Evolutionary conservation across 1,140 invertebrate species (phyloP).

Genomic region (Micrasema minimum): DNA sequence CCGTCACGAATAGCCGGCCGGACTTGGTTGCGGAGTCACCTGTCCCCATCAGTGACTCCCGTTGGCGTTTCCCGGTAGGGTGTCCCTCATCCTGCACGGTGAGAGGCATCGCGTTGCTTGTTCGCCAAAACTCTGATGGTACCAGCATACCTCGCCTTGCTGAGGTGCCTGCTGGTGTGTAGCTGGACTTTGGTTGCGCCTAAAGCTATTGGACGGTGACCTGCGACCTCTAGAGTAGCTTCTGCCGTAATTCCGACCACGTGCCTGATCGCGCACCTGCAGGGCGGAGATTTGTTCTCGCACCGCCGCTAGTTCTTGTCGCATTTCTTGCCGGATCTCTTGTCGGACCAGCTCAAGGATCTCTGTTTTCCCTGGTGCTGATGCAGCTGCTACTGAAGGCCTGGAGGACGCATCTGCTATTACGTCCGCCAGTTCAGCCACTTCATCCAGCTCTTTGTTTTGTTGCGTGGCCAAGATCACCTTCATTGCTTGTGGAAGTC

Average conservation of each 20-base stretch:
- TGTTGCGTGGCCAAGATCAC: conserved; percentile 21
- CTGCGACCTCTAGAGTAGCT: not conserved
- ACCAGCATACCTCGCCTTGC: not conserved
- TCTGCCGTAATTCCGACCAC: not conserved
- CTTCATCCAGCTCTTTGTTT: conserved; percentile 30
- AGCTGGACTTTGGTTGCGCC: not conserved
- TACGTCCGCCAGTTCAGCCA: conserved; percentile 50
- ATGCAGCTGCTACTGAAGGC: too few species aligned
- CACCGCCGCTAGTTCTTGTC: not conserved
- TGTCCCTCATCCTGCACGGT: not conserved
- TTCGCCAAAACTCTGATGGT: not conserved
- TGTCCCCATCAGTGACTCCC: conserved; percentile 1
- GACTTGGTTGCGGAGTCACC: not conserved
- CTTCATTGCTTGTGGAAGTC: conserved; percentile 39
- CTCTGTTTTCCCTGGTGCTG: too few species aligned
- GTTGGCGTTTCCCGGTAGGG: not conserved
- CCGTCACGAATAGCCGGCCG: not conserved
- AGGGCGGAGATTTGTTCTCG: not conserved
- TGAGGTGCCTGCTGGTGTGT: not conserved
- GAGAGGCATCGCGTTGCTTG: not conserved
- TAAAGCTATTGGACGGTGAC: not conserved
- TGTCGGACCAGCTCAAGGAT: too few species aligned
- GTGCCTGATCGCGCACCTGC: not conserved
- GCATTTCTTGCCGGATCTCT: not conserved
- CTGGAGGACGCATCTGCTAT: too few species aligned